Base-by-base conservation (phyloP, 2,113 vertebrate genomes). In the Limnothrissa miodon region DNA sequence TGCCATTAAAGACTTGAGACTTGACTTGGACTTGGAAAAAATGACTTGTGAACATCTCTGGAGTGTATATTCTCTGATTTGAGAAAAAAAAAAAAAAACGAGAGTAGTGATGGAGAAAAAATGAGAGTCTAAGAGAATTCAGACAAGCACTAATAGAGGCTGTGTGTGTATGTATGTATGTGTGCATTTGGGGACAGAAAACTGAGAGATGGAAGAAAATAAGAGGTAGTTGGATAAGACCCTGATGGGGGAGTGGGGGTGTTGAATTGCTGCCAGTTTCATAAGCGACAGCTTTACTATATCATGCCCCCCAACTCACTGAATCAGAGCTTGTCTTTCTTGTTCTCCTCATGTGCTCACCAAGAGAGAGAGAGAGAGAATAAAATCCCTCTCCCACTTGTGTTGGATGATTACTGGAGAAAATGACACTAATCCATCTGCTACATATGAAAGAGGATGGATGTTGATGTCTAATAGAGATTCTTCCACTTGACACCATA, bases 221-320 rank as follows among this genome's bases (percentile, higher is more conserved):
- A 29, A 62, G 59, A 62, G 59, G n/a, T 42, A n/a, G 19, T 21
- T n/a, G 19, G 51, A 53, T 2, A 48, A 48, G 46, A 23, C 19
- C 1, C 51, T 42, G 19, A 5, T 23, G 19, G 19, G 4, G 6
- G 51, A 23, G 19, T 23, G 1, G 19, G 51, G 44, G 51, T 29
- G 25, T 79, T 86, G 42, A 74, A 45, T 59, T 42, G 56, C 21
- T 78, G 62, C 82, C 79, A 86, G 78, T 42, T 51, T 59, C 70
- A 42, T 51, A 13, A 79, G 59, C 81, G 70, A 80, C 53, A 83
- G 45, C 74, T 81, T 36, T 39, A 39, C 39, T 36, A 78, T 82
- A 39, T 33, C 15, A 81, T 70, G 17, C 17, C 78, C 15, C 23
- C 25, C 39, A n/a, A n/a, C n/a, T 82, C 59, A 62, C n/a, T n/a